phyloP scores from a whole-genome alignment of 2,113 vertebrate species.

The Menidia beryllina region DNA sequence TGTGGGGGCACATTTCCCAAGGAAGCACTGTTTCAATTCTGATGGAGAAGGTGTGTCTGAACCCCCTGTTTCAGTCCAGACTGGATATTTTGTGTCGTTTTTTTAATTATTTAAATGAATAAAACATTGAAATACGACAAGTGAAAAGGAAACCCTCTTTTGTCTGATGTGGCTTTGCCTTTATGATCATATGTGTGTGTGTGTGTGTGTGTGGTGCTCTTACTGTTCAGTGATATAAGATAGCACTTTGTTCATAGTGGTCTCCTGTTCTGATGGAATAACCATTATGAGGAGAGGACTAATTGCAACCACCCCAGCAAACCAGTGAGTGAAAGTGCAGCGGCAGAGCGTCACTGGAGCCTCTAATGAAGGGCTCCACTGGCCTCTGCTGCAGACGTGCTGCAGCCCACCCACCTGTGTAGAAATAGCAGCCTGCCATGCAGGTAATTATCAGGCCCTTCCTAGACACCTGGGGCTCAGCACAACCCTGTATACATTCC shows the following conservation, averaged over 20 bases:
- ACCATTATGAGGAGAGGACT: slow-evolving; percentile 54
- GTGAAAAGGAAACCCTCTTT: slow-evolving; percentile 38
- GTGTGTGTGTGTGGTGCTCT: slow-evolving; percentile 7
- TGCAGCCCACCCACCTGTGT: slow-evolving; percentile 77
- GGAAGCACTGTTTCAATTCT: slow-evolving; percentile 64
- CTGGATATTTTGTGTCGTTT: slow-evolving; percentile 78
- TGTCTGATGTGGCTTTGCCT: not conserved
- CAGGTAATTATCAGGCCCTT: slow-evolving; percentile 75
- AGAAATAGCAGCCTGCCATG: slow-evolving; percentile 77
- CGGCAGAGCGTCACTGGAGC: slow-evolving; percentile 44
- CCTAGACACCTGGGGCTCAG: slow-evolving; percentile 54
- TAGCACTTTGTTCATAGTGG: slow-evolving; percentile 45
- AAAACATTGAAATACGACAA: slow-evolving; percentile 74
- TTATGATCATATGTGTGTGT: not conserved
- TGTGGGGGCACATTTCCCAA: slow-evolving; percentile 70
- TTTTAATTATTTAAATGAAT: slow-evolving; percentile 87
- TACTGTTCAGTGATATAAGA: slow-evolving; percentile 5
- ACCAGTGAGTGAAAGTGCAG: slow-evolving; percentile 57
- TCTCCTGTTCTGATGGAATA: slow-evolving; percentile 57
- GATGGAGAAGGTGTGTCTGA: slow-evolving; percentile 69
- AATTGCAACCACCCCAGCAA: slow-evolving; percentile 70
- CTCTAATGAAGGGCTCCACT: slow-evolving; percentile 63
- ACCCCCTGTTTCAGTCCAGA: slow-evolving; percentile 65
- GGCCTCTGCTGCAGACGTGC: slow-evolving; percentile 59
- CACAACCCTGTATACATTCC: slow-evolving; percentile 28